These are phyloP conservation scores for Cheumatopsyche charites DNA, from an alignment of 1,140 invertebrate species.

Conservation along the genomic window DNA sequence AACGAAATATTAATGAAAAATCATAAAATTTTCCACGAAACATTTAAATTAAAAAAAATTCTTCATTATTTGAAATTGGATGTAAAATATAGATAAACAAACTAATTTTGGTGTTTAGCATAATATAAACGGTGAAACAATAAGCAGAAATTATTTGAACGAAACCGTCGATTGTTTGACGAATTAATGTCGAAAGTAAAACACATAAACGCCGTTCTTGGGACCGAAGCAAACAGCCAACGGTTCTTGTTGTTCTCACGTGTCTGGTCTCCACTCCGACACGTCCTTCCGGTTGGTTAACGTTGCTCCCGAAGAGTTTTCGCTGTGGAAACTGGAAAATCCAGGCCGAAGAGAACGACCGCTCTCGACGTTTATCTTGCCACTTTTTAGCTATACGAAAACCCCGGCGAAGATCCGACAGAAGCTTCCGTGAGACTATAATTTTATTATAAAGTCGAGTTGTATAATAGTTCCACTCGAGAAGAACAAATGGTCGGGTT, in stretches of 20 bases:
- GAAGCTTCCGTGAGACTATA: no score
- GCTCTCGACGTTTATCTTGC: slow-evolving; percentile 33
- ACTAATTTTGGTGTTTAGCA: no score
- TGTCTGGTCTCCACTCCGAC: slow-evolving; percentile 37
- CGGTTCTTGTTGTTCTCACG: slow-evolving; percentile 28
- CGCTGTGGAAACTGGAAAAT: slow-evolving; percentile 3
- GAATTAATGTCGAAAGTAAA: slow-evolving; percentile 21
- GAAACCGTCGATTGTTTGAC: background rate
- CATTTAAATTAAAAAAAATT: no score
- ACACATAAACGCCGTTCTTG: background rate
- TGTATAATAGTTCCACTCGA: no score
- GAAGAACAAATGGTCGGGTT: no score
- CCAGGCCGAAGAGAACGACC: slow-evolving; percentile 34
- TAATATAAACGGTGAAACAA: no score
- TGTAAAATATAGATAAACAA: no score
- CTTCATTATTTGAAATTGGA: no score
- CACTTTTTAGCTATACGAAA: slow-evolving; percentile 32
- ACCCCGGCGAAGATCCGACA: slow-evolving; percentile 6
- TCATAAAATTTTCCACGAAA: no score
- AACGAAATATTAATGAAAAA: no score
- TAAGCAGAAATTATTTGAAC: background rate
- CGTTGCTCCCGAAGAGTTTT: slow-evolving; percentile 40
- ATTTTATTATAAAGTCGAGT: no score
- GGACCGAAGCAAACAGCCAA: background rate
- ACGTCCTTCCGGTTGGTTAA: slow-evolving; percentile 48